These are phyloP conservation scores for Fragum fragum DNA, from an alignment of 2,888 invertebrate species.

Conservation along the genomic window DNA sequence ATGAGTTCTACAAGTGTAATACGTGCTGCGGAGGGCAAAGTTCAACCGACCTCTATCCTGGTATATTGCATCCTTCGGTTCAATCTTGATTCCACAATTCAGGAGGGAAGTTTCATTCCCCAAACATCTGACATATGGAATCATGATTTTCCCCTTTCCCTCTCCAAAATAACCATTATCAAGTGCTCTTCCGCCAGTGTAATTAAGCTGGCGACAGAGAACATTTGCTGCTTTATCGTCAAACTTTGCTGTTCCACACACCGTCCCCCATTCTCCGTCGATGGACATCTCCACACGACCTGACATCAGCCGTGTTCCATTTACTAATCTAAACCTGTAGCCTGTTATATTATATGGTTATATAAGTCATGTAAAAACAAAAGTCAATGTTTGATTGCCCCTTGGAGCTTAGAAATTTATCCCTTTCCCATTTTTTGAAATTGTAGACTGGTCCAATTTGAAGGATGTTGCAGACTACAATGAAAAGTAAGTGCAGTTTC, in stretches of 20 bases:
- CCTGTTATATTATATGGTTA: conserved; percentile 35
- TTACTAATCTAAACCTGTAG: conserved; percentile 64
- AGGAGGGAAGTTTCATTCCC: conserved; percentile 78
- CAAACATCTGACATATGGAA: conserved; percentile 76
- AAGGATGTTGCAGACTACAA: too few species aligned
- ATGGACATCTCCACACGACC: conserved; percentile 90
- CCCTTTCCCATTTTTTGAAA: too few species aligned
- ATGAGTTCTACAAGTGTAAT: conserved; percentile 72
- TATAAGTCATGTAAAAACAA: too few species aligned
- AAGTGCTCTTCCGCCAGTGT: conserved; percentile 74
- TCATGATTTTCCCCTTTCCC: conserved; percentile 83
- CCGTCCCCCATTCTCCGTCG: conserved; percentile 91
- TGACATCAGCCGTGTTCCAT: conserved; percentile 61
- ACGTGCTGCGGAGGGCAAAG: conserved; percentile 62
- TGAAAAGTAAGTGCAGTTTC: too few species aligned
- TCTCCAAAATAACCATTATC: conserved; percentile 72
- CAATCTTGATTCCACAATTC: conserved; percentile 75
- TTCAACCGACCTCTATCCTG: conserved; percentile 47
- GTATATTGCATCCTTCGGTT: conserved; percentile 60
- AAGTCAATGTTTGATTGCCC: too few species aligned
- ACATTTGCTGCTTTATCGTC: conserved; percentile 90
- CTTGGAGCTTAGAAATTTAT: too few species aligned
- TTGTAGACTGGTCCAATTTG: too few species aligned
- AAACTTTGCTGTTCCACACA: conserved; percentile 91
- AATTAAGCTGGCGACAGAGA: conserved; percentile 76